These are phyloP conservation scores for Limenitis camilla DNA, from an alignment of 2,888 invertebrate genomes.

Conservation along the genomic window DNA sequence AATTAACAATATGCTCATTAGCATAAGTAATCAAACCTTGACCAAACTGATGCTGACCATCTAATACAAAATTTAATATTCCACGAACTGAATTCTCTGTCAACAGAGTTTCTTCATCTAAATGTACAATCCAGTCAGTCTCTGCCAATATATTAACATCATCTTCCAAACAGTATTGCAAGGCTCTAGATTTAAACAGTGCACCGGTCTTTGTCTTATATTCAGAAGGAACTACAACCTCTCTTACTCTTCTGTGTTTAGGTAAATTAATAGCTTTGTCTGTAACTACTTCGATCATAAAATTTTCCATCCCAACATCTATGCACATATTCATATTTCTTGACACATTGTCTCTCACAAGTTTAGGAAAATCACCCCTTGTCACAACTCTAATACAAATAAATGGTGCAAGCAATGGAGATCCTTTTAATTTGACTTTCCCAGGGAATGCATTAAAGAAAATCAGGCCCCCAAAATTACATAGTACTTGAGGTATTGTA, in stretches of 20 bases:
- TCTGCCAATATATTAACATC: slow-evolving; percentile 89
- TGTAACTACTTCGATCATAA: slow-evolving; percentile 96
- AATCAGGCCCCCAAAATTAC: slow-evolving; percentile 89
- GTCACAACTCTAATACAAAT: slow-evolving; percentile 96
- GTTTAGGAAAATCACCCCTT: slow-evolving; percentile 92
- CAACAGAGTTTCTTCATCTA: slow-evolving; percentile 96
- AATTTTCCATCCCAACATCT: slow-evolving; percentile 94
- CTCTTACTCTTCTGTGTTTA: slow-evolving; percentile 86
- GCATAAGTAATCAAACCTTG: slow-evolving; percentile 97
- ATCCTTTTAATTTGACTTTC: slow-evolving; percentile 89
- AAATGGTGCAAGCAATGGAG: slow-evolving; percentile 93
- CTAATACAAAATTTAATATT: slow-evolving; percentile 93
- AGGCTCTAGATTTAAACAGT: slow-evolving; percentile 93
- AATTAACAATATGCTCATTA: slow-evolving; percentile 96
- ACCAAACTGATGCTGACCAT: slow-evolving; percentile 96
- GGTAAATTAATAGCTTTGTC: slow-evolving; percentile 87
- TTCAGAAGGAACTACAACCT: slow-evolving; percentile 89
- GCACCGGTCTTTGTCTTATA: slow-evolving; percentile 94
- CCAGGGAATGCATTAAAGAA: slow-evolving; percentile 97
- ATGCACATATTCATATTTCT: slow-evolving; percentile 91
- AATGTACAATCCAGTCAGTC: slow-evolving; percentile 96
- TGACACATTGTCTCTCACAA: slow-evolving; percentile 89
- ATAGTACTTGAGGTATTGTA: slow-evolving; percentile 91
- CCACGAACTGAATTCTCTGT: slow-evolving; percentile 94
- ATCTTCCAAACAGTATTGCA: slow-evolving; percentile 96